Conservation (phyloP, 2,888 invertebrate genomes). For the Oligia strigilis region DNA sequence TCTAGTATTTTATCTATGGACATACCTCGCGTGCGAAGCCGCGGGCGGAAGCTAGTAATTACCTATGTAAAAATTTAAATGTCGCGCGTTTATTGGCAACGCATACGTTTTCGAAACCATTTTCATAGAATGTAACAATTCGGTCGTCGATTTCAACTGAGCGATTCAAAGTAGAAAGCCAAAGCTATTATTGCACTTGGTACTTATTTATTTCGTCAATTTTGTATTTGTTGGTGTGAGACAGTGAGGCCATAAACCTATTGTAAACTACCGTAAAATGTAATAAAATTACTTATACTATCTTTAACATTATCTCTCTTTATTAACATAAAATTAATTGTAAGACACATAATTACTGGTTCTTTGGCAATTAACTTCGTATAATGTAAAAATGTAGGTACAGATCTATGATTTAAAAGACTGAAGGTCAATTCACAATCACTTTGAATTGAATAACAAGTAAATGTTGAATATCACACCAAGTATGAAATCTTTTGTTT, state of each 20-base stretch:
- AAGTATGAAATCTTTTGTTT: constrained; percentile 10
- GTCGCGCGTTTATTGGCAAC: neutral
- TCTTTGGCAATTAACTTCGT: constrained; percentile 11
- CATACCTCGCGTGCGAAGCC: no score
- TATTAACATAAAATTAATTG: neutral
- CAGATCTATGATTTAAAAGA: constrained; percentile 1
- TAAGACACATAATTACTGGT: neutral
- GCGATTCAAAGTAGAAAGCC: neutral
- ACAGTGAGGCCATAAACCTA: no score
- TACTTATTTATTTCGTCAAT: no score
- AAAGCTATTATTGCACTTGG: no score
- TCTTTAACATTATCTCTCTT: neutral
- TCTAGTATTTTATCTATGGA: no score
- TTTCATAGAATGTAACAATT: neutral
- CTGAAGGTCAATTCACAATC: constrained; percentile 31
- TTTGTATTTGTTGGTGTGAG: no score
- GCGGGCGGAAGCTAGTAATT: no score
- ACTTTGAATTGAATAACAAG: constrained; percentile 6
- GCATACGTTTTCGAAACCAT: neutral
- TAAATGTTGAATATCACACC: constrained; percentile 18
- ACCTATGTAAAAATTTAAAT: neutral
- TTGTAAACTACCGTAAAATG: neutral
- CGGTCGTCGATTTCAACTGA: neutral
- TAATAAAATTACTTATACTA: constrained; percentile 1
- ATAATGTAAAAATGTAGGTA: neutral